Conservation (phyloP, 2,113 vertebrate species). For the Osmerus eperlanus region DNA sequence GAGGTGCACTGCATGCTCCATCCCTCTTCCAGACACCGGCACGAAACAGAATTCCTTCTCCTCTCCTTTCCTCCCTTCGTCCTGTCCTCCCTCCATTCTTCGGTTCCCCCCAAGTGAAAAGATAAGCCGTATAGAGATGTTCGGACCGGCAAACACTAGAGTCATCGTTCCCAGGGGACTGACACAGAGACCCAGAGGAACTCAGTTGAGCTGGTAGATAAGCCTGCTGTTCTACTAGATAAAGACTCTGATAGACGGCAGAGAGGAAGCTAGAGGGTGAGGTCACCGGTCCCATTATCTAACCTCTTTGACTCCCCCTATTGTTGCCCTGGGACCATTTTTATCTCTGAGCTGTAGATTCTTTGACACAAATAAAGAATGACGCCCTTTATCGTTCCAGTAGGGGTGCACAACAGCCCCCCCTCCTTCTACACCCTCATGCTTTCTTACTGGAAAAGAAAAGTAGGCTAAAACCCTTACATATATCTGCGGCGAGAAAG, state of each 20-base stretch:
- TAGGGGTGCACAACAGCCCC: too few relatives aligned
- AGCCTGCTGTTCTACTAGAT: constrained; percentile 43
- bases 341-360: constrained; percentile 57
- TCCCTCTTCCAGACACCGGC: constrained; percentile 24
- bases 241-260: constrained; percentile 49
- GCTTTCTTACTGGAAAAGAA: too few relatives aligned
- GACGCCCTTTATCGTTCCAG: constrained; percentile 7
- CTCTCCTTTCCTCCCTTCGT: constrained; percentile 40
- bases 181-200: constrained; percentile 42
- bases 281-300: constrained; percentile 59
- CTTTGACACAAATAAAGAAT: constrained; percentile 55
- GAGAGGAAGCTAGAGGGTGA: constrained; percentile 32
- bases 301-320: constrained; percentile 48
- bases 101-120: constrained; percentile 29
- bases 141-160: not conserved
- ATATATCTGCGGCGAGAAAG: too few relatives aligned
- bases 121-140: constrained; percentile 34
- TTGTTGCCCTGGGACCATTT: constrained; percentile 44
- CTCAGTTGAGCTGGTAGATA: constrained; percentile 55
- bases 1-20: not conserved
- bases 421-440: too few relatives aligned
- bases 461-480: too few relatives aligned
- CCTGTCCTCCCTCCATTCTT: constrained; percentile 16
- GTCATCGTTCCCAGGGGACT: constrained; percentile 47
- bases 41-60: constrained; percentile 25